Evolutionary conservation across 1,140 invertebrate genomes (phyloP), one percentile per base, ranked within the genome.

Genomic region (Gryllus bimaculatus): DNA sequence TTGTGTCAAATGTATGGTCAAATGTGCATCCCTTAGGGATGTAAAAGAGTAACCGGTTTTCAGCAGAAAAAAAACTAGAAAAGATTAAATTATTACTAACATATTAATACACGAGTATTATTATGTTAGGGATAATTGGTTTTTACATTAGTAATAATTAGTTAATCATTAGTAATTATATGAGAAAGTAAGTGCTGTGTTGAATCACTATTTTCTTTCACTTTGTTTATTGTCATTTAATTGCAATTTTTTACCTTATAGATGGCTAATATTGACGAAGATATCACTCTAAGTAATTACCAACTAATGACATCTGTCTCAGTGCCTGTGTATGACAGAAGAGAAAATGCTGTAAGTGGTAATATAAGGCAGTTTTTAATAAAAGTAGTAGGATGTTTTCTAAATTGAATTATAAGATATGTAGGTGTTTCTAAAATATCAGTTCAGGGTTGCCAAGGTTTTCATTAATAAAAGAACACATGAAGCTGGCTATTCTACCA

Each of bases 241-340:
- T 39, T 39, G 26, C 5, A 39, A 39, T 39, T 39, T 39, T 39
- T 39, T 39, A 5, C 26, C 26, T 39, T 66, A 66, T 18, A 66
- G 54, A 66, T 66, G 54, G 54, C 54, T 13, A 7, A 66, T 7
- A 66, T 66, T 13, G 7, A 66, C 7, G 54, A 66, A 7, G 54
- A 66, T 66, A 66, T 47, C 91, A 82, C 89, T 89, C 48, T 26
- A 48, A 75, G 86, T 86, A 87, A 89, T 80, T 94, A 93, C 84
- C 89, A 91, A 82, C 89, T 96, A 82, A 93, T 96, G 92, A 96
- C 95, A 12, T 96, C 96, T 49, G 94, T 97, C 20, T 94, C 95
- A 79, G 93, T 95, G 88, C 96, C 96, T 8, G 95, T 97, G 47
- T 97, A 93, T 85, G 95, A 97, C 87, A 88, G 90, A 82, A 90